These are phyloP conservation scores for Mormyrops attenuatus DNA, from an alignment of 2,797 vertebrate genomes.

Conservation along the genomic window DNA sequence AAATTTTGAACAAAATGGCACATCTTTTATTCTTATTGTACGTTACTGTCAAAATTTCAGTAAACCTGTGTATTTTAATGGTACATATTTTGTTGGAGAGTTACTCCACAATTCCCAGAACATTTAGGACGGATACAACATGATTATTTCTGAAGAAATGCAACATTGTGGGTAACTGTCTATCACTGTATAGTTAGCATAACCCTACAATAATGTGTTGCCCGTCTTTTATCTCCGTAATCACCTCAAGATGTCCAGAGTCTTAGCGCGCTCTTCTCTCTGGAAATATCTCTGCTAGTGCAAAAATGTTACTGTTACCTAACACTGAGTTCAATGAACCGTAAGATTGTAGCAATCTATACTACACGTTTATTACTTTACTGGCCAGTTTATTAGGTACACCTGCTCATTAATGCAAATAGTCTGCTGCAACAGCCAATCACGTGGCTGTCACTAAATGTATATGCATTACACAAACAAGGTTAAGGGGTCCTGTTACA, in stretches of 20 bases:
- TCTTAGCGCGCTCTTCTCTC: not conserved
- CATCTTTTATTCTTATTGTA: not conserved
- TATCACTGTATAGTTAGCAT: not conserved
- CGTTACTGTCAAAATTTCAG: not conserved
- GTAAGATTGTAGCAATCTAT: not conserved
- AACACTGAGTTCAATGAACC: not conserved
- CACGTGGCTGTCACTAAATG: not conserved
- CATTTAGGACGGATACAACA: not conserved
- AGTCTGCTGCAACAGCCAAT: not conserved
- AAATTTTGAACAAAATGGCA: not conserved
- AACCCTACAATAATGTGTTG: not conserved
- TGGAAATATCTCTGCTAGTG: not conserved
- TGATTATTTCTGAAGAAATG: not conserved
- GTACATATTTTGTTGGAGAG: not conserved
- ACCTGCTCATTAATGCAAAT: not conserved
- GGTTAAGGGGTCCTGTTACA: not conserved
- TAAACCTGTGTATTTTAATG: not conserved
- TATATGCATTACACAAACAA: not conserved
- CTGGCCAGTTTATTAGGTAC: not conserved
- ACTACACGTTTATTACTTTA: not conserved
- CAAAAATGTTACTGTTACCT: not conserved
- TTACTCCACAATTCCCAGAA: not conserved
- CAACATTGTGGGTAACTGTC: not conserved
- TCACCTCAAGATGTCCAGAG: not conserved
- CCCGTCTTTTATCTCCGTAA: not conserved